phyloP scores from a whole-genome alignment of 2,797 vertebrate genomes.

The Protosalanx chinensis region DNA sequence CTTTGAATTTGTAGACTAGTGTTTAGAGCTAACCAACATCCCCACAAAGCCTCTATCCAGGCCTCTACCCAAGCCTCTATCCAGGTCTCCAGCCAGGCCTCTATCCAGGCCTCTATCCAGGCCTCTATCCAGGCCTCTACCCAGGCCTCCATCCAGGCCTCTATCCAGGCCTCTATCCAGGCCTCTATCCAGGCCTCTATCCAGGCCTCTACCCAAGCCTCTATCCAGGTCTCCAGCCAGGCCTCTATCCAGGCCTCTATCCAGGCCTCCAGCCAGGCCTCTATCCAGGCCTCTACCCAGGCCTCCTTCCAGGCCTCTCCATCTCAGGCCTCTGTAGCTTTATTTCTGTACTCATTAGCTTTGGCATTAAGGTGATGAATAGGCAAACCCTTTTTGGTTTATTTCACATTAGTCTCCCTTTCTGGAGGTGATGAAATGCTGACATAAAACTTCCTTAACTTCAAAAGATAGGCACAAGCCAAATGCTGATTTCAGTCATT shows the following conservation, averaged over 20 bases:
- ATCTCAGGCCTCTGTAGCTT: conserved; percentile 6
- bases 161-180: conserved; percentile 30
- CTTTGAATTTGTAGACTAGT: not conserved
- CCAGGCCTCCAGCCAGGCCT: conserved; percentile 33
- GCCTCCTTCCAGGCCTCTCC: conserved; percentile 28
- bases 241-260: not conserved
- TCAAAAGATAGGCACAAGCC: too few relatives aligned
- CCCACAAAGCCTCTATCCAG: not conserved
- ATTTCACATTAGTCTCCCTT: too few relatives aligned
- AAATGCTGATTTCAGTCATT: too few relatives aligned
- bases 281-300: conserved; percentile 10
- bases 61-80: conserved; percentile 21
- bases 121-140: conserved; percentile 26
- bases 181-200: not conserved
- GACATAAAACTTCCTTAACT: too few relatives aligned
- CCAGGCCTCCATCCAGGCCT: not conserved
- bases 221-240: conserved; percentile 29
- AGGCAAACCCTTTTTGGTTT: too few relatives aligned
- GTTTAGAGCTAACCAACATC: not conserved
- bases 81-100: conserved; percentile 1
- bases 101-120: conserved; percentile 2
- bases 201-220: too few relatives aligned
- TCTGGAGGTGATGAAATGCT: too few relatives aligned
- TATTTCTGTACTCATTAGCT: too few relatives aligned
- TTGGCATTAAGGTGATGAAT: too few relatives aligned